Conservation (phyloP, 2,797 vertebrate genomes). For the Chloroceryle amazona region DNA sequence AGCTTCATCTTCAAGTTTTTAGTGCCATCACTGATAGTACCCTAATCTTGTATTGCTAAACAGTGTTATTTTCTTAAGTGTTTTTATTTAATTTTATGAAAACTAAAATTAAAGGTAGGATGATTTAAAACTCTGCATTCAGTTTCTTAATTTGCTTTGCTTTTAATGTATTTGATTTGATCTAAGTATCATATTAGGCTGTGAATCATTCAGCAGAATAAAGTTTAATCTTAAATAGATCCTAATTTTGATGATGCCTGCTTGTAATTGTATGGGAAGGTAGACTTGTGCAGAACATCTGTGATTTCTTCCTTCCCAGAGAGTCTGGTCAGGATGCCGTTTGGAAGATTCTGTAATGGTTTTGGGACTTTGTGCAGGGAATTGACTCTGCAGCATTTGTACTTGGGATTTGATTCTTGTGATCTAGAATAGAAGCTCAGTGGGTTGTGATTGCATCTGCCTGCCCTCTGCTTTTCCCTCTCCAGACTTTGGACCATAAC, state of each 20-base stretch:
- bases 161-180: neutral
- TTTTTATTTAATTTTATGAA: neutral
- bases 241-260: neutral
- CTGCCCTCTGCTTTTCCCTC: neutral
- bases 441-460: neutral
- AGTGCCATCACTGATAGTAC: neutral
- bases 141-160: neutral
- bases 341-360: neutral
- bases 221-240: neutral
- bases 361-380: neutral
- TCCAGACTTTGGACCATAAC: neutral
- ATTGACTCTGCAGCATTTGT: neutral
- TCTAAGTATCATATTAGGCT: neutral
- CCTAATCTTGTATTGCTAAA: neutral
- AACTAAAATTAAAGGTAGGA: neutral
- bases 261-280: neutral
- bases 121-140: neutral
- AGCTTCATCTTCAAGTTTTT: neutral
- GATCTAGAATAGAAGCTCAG: neutral
- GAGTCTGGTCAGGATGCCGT: neutral
- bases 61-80: neutral
- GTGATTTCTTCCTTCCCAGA: neutral
- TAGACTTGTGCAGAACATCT: neutral
- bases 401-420: neutral
- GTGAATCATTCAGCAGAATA: neutral